These are phyloP conservation scores for Anisognathus igniventris DNA, from an alignment of 2,797 vertebrate species.

Conservation along the genomic window DNA sequence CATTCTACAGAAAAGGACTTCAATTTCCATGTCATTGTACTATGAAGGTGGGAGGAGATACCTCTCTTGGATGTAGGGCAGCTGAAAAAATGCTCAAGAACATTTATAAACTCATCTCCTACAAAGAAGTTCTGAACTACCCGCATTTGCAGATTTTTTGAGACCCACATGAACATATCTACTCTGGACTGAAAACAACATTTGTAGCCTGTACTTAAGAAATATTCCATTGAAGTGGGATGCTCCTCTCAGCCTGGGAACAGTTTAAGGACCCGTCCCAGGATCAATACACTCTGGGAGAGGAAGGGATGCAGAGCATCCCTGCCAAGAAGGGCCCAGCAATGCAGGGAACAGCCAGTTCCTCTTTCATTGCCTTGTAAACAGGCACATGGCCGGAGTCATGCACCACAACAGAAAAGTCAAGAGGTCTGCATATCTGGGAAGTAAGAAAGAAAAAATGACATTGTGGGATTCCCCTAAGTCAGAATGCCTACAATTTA, in stretches of 20 bases:
- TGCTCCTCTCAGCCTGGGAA: not conserved
- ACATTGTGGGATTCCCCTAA: not conserved
- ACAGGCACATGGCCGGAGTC: accelerated
- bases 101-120: not conserved
- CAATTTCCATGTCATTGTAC: not conserved
- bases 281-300: not conserved
- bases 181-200: not conserved
- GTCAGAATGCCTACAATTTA: not conserved
- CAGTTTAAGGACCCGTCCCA: not conserved
- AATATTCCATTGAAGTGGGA: not conserved
- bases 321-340: not conserved
- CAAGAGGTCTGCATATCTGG: not conserved
- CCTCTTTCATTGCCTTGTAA: not conserved
- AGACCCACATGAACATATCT: not conserved
- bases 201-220: not conserved
- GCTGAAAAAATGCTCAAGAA: not conserved
- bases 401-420: not conserved
- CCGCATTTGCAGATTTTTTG: not conserved
- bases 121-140: not conserved
- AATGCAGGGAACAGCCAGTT: accelerated
- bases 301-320: not conserved
- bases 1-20: not conserved
- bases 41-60: not conserved
- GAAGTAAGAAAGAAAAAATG: not conserved
- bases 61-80: not conserved